phyloP scores from a whole-genome alignment of 2,888 invertebrate species.

The Neoaliturus tenellus region DNA sequence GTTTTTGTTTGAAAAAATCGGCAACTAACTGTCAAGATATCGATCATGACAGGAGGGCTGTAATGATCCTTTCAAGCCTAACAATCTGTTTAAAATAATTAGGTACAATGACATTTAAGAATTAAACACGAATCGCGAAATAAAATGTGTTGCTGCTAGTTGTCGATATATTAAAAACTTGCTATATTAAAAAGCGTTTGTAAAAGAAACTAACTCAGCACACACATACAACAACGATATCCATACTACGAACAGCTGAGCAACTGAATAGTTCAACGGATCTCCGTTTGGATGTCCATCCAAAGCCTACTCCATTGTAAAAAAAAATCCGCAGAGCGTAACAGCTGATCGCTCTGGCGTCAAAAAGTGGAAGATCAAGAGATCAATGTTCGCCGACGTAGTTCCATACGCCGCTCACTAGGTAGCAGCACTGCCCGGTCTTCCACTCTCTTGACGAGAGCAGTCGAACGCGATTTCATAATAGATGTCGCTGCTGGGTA shows the following conservation, averaged over 20 bases:
- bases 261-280: conserved; percentile 41
- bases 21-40: neutral
- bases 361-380: conserved; percentile 23
- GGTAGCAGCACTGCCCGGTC: conserved; percentile 42
- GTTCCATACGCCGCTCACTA: conserved; percentile 9
- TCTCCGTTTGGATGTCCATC: neutral
- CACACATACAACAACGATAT: neutral
- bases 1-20: neutral
- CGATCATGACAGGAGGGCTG: neutral
- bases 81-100: neutral
- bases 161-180: neutral
- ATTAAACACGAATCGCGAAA: neutral
- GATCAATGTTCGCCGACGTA: conserved; percentile 34
- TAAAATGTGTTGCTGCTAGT: neutral
- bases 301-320: conserved; percentile 17
- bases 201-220: conserved; percentile 1
- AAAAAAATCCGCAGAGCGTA: conserved; percentile 9
- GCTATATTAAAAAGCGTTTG: neutral
- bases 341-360: conserved; percentile 55
- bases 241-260: conserved; percentile 47
- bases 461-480: conserved; percentile 52
- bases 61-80: neutral
- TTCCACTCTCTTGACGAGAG: neutral
- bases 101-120: neutral
- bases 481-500: conserved; percentile 58